Base-by-base conservation (phyloP, 2,797 vertebrate genomes). In the Hozukius guyotensis region DNA sequence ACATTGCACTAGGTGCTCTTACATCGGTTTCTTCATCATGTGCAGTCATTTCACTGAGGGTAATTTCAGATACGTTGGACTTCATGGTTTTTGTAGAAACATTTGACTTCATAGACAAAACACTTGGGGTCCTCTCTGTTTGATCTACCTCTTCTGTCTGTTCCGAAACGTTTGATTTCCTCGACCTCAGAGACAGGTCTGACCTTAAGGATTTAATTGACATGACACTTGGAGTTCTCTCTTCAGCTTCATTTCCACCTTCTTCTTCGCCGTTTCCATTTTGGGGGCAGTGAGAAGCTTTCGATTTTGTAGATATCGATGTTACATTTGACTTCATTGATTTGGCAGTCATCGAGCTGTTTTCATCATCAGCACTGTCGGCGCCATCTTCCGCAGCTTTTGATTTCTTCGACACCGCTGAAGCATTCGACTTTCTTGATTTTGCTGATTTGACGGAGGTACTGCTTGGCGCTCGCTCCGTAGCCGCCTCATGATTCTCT, bases 241-340 rank as follows among this genome's bases (percentile, higher is more conserved):
- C 81, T 71, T 66, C 89, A 10, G 79, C 9, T 34, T 79, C 34
- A 56, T 71, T 34, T 36, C 22, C 71, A 38, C 9, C 46, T 34
- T 72, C 16, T 0, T 72, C 76, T 61, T 68, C 69, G 11, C 46
- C 34, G 3, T 52, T 55, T 52, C 3, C 31, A 36, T 64, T 81
- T 55, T 70, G 49, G 55, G 73, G 42, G 31, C 0, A 2, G 0
- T 49, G 4, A 55, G 83, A 92, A 68, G 18, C 52, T 87, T 78
- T 81, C 77, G 90, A 90, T 91, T 67, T 81, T 59, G 69, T 52
- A 60, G 90, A 92, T 66, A 31, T 8, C 31, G 80, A 87, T 72
- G 92, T 90, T 27, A 70, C 72, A 77, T 88, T 87, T 32, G 93
- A 93, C 61, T 78, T 90, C 13, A 27, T 46, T 67, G 93, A 94